Evolutionary conservation across 2,113 vertebrate species (phyloP).

Genomic region (Clarias gariepinus): DNA sequence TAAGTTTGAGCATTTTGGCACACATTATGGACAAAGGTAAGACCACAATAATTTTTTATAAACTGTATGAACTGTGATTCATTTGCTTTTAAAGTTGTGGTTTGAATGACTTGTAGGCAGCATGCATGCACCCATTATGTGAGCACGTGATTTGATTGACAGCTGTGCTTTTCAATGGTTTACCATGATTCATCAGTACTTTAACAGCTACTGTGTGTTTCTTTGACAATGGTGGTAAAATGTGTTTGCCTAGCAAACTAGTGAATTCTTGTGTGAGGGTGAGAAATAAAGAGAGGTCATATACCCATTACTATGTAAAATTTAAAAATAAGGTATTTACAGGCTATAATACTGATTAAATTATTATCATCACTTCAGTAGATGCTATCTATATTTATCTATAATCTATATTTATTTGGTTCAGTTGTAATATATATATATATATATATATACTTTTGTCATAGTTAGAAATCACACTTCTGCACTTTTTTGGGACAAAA

Average conservation of each 20-base stretch:
- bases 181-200: slow-evolving; percentile 41
- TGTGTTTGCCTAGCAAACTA: not conserved
- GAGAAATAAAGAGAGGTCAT: not conserved
- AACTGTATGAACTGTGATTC: not conserved
- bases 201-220: not conserved
- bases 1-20: not conserved
- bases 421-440: no score
- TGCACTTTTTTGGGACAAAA: not conserved
- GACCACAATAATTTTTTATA: slow-evolving; percentile 1
- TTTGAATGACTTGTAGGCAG: not conserved
- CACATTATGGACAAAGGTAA: slow-evolving; percentile 69
- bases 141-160: not conserved
- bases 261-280: not conserved
- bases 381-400: no score
- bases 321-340: not conserved
- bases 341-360: not conserved
- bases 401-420: no score
- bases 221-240: slow-evolving; percentile 12
- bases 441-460: not conserved
- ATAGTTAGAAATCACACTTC: not conserved
- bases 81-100: not conserved
- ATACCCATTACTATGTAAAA: not conserved
- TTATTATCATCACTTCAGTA: not conserved
- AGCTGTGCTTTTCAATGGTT: slow-evolving; percentile 30
- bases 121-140: not conserved